These are phyloP conservation scores for Zeugodacus cucurbitae DNA, from an alignment of 1,140 invertebrate species.

Conservation along the genomic window DNA sequence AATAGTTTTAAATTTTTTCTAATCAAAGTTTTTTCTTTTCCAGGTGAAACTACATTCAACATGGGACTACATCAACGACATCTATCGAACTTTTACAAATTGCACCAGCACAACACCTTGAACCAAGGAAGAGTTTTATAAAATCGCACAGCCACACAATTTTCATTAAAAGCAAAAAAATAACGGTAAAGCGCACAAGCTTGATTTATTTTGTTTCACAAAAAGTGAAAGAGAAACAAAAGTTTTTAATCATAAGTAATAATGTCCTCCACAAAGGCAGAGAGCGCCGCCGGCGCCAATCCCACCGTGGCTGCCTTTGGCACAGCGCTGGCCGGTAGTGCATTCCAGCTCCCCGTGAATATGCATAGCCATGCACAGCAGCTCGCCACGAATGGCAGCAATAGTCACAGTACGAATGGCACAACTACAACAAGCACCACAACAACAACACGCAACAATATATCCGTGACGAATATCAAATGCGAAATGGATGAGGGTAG, in stretches of 20 bases:
- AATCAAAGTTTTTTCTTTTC: constrained; percentile 1
- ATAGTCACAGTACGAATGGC: neutral
- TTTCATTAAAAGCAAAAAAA: neutral
- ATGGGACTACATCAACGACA: constrained; percentile 64
- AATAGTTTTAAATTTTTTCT: too few relatives aligned
- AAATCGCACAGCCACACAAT: neutral
- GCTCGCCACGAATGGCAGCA: neutral
- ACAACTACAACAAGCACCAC: constrained; percentile 44
- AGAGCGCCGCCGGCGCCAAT: constrained; percentile 45
- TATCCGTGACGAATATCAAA: constrained; percentile 65
- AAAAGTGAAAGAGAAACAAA: neutral
- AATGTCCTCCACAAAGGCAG: constrained; percentile 62
- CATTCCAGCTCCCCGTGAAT: constrained; percentile 55
- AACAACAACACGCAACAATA: constrained; percentile 55
- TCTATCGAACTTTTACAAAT: constrained; percentile 63
- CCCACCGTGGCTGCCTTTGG: neutral
- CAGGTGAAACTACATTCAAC: constrained; percentile 52
- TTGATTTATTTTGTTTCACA: neutral
- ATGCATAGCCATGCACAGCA: constrained; percentile 46
- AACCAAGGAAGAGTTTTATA: neutral
- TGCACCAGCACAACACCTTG: constrained; percentile 49
- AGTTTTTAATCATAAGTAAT: constrained; percentile 45
- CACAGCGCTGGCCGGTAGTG: constrained; percentile 2
- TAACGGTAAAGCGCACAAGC: neutral
- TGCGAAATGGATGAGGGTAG: constrained; percentile 60